These are phyloP conservation scores for Acestrorhynchus altus DNA, from an alignment of 2,797 vertebrate species.

Conservation along the genomic window DNA sequence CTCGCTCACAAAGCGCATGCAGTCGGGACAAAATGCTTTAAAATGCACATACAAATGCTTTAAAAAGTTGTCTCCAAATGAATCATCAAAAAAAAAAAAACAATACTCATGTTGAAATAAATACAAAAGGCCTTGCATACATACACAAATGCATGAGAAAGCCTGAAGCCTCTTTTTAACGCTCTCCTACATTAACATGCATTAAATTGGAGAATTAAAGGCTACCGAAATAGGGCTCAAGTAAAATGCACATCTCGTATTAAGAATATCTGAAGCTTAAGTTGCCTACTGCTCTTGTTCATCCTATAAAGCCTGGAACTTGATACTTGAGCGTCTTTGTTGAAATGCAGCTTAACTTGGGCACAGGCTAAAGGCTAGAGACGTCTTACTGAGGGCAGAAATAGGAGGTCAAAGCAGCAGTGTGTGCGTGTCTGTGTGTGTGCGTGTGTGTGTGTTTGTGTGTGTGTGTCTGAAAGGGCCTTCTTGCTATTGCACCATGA, in stretches of 20 bases:
- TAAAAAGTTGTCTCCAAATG: constrained; percentile 42
- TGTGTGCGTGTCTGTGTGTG: constrained; percentile 21
- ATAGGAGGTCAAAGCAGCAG: constrained; percentile 42
- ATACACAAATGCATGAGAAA: constrained; percentile 49
- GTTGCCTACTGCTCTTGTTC: constrained; percentile 24
- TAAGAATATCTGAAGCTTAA: constrained; percentile 32
- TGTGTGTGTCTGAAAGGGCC: constrained; percentile 31
- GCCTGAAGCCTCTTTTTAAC: constrained; percentile 50
- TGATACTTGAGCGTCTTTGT: constrained; percentile 33
- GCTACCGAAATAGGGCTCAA: constrained; percentile 60
- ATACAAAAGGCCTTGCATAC: constrained; percentile 52
- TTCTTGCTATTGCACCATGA: constrained; percentile 47
- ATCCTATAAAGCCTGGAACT: constrained; percentile 46
- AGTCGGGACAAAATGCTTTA: no score
- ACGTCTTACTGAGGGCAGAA: constrained; percentile 33
- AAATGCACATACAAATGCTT: constrained; percentile 33
- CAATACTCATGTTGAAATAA: constrained; percentile 52
- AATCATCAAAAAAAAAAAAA: constrained; percentile 18
- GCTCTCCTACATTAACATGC: constrained; percentile 63
- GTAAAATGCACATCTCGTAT: constrained; percentile 51
- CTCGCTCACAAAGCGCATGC: constrained; percentile 76
- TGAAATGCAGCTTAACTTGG: constrained; percentile 40
- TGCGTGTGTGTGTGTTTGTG: no score
- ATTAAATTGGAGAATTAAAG: constrained; percentile 67
- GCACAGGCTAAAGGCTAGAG: constrained; percentile 20